A percentile compares a stretch with the other conserved stretches of the same genome.
Evolutionary conservation across 2,888 invertebrate genomes (phyloP).

Genomic region (Danaus chrysippus): DNA sequence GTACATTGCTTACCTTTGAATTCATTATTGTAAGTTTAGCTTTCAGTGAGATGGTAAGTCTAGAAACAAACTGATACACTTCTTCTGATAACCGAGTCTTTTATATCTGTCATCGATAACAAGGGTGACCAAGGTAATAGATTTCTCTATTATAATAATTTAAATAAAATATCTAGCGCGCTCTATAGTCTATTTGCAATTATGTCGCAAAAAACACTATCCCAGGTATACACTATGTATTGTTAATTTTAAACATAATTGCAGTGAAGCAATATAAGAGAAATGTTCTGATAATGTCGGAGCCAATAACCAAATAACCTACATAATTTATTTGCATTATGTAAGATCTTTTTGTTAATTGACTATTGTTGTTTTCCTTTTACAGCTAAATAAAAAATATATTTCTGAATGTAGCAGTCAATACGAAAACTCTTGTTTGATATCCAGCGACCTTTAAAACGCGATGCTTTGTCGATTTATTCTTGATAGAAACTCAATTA

Average conservation of each 20-base stretch:
- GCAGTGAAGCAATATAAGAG: slow-evolving; percentile 16
- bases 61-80: slow-evolving; percentile 58
- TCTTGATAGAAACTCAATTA: background rate
- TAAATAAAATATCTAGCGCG: slow-evolving; percentile 48
- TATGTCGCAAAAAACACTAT: slow-evolving; percentile 51
- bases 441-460: background rate
- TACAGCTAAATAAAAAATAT: too few species aligned
- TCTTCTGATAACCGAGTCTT: slow-evolving; percentile 53
- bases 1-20: slow-evolving; percentile 51
- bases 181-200: slow-evolving; percentile 41
- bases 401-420: too few species aligned
- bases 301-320: background rate
- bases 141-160: slow-evolving; percentile 59
- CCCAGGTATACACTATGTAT: slow-evolving; percentile 11
- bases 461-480: background rate
- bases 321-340: too few species aligned
- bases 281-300: slow-evolving; percentile 4
- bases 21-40: slow-evolving; percentile 49
- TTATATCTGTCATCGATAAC: slow-evolving; percentile 55
- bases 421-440: background rate
- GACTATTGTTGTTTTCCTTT: too few species aligned
- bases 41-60: slow-evolving; percentile 44
- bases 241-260: slow-evolving; percentile 16
- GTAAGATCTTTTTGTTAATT: too few species aligned
- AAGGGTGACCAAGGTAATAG: slow-evolving; percentile 65